Evolutionary conservation across 2,888 invertebrate species (phyloP).

Genomic region (Julus scandinavius): DNA sequence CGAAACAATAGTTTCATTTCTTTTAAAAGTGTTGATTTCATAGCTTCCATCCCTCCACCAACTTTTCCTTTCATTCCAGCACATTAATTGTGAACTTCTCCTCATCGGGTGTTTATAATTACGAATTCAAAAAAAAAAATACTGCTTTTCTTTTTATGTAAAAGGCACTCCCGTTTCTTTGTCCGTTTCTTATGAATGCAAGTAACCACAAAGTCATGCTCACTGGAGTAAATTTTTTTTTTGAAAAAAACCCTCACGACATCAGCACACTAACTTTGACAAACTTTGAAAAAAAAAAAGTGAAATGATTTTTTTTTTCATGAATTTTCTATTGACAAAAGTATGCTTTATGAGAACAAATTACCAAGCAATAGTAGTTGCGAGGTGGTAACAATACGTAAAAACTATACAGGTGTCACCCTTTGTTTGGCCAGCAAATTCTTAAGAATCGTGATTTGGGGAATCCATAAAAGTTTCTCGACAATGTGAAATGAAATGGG

Average conservation of each 20-base stretch:
- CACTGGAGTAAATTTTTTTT: not conserved
- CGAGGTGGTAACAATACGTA: not conserved
- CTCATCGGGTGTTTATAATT: constrained; percentile 14
- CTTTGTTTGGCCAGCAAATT: constrained; percentile 24
- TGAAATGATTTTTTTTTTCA: not conserved
- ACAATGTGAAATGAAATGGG: not conserved
- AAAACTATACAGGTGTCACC: not conserved
- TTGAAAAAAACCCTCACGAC: constrained; percentile 22
- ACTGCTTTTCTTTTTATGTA: constrained; percentile 10
- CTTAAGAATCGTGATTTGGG: constrained; percentile 1
- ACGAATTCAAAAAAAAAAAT: not conserved
- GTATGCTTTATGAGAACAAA: constrained; percentile 34
- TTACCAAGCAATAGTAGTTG: constrained; percentile 2
- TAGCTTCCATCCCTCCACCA: not conserved
- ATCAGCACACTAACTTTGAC: constrained; percentile 13
- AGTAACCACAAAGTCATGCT: constrained; percentile 25
- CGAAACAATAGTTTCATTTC: constrained; percentile 1
- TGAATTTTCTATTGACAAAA: constrained; percentile 19
- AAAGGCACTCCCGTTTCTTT: constrained; percentile 2
- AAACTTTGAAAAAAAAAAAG: constrained; percentile 24
- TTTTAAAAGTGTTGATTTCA: constrained; percentile 19
- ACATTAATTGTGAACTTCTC: constrained; percentile 39
- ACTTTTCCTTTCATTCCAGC: constrained; percentile 12
- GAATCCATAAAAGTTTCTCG: constrained; percentile 25
- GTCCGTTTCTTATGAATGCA: constrained; percentile 3